These are phyloP conservation scores for Formicarius rufipectus DNA, from an alignment of 2,113 vertebrate genomes.

Conservation along the genomic window DNA sequence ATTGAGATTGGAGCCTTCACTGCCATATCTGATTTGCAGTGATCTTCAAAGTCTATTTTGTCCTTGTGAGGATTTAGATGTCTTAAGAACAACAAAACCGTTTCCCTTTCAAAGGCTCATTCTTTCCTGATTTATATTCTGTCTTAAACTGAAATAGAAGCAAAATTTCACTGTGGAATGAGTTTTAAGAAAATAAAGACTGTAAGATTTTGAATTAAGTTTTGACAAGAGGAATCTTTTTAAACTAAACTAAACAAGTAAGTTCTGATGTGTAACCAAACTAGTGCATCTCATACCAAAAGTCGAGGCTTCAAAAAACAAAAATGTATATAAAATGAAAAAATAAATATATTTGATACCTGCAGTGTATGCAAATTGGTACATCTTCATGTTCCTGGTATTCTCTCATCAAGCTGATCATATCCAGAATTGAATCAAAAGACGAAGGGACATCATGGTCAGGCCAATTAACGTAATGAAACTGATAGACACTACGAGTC, in stretches of 20 bases:
- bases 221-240: background rate
- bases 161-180: background rate
- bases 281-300: background rate
- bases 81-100: background rate
- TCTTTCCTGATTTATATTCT: background rate
- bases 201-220: background rate
- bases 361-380: slow-evolving; percentile 97
- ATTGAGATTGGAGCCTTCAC: background rate
- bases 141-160: background rate
- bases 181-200: background rate
- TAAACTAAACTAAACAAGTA: background rate
- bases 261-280: background rate
- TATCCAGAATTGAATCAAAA: slow-evolving; percentile 98
- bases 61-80: background rate
- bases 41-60: background rate
- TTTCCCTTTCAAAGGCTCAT: background rate
- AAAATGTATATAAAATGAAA: background rate
- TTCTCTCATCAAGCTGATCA: slow-evolving; percentile 96
- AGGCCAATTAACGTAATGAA: slow-evolving; percentile 99
- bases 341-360: slow-evolving; percentile 69
- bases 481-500: slow-evolving; percentile 90
- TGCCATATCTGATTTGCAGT: background rate
- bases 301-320: background rate
- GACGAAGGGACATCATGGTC: slow-evolving; percentile 97
- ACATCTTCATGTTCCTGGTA: slow-evolving; percentile 94